Conservation (phyloP, 1,140 invertebrate species). For the Leptestheria dahalacensis region DNA sequence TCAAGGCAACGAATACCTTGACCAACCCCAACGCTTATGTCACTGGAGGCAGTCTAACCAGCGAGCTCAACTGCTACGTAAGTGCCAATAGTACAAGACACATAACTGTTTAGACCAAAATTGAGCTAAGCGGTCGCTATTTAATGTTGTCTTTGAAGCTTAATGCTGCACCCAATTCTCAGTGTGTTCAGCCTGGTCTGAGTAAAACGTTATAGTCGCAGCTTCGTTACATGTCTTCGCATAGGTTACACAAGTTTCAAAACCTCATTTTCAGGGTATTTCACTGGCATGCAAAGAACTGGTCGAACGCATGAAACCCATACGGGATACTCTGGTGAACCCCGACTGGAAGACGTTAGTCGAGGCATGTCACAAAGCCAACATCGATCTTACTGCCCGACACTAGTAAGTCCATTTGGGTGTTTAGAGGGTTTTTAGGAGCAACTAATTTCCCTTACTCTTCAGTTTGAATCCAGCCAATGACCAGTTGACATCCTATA, state of each 20-base stretch:
- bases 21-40: conserved; percentile 5
- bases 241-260: no score
- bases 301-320: conserved; percentile 3
- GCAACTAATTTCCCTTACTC: neutral
- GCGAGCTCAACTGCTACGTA: conserved; percentile 15
- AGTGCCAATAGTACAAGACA: no score
- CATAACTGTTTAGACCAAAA: no score
- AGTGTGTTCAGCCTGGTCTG: no score
- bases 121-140: no score
- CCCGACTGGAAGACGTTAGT: neutral
- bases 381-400: neutral
- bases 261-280: no score
- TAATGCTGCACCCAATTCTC: no score
- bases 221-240: no score
- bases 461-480: neutral
- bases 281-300: neutral
- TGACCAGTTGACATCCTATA: neutral
- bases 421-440: neutral
- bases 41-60: conserved; percentile 11
- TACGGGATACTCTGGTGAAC: neutral
- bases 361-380: neutral
- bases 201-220: no score
- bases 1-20: conserved; percentile 23
- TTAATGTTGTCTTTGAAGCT: no score
- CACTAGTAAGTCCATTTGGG: no score